Percentiles rank a stretch among this genome's conserved stretches.
Evolutionary conservation across 2,797 vertebrate species (phyloP).

Genomic region (Poecile montanus): DNA sequence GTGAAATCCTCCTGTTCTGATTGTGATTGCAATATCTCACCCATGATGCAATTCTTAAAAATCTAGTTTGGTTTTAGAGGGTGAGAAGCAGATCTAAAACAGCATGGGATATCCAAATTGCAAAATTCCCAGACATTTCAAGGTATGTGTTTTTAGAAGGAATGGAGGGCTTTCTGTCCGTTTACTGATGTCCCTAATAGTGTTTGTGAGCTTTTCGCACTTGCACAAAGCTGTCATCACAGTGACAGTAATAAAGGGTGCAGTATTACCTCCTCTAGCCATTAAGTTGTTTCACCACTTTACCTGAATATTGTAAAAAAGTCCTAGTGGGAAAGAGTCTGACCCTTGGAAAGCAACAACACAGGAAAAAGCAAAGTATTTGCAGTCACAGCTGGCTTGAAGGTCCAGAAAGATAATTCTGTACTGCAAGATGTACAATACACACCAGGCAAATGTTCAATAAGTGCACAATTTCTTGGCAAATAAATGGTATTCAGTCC

Average conservation of each 20-base stretch:
- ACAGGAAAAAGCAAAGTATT: neutral
- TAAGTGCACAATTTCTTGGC: neutral
- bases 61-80: neutral
- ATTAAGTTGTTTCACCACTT: neutral
- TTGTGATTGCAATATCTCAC: neutral
- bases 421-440: neutral
- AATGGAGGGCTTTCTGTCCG: neutral
- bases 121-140: neutral
- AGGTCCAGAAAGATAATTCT: neutral
- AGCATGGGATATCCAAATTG: neutral
- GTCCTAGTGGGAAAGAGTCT: neutral
- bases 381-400: neutral
- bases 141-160: neutral
- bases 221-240: neutral
- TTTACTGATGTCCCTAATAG: neutral
- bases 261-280: neutral
- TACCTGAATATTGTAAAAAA: neutral
- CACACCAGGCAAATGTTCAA: neutral
- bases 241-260: neutral
- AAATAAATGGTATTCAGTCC: neutral
- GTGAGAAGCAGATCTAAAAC: neutral
- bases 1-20: neutral
- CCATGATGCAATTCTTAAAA: neutral
- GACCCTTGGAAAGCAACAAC: neutral
- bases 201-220: neutral